Evolutionary conservation across 2,888 invertebrate species (phyloP), one percentile per base, ranked within the genome.

Genomic region (Leistus spinibarbis): DNA sequence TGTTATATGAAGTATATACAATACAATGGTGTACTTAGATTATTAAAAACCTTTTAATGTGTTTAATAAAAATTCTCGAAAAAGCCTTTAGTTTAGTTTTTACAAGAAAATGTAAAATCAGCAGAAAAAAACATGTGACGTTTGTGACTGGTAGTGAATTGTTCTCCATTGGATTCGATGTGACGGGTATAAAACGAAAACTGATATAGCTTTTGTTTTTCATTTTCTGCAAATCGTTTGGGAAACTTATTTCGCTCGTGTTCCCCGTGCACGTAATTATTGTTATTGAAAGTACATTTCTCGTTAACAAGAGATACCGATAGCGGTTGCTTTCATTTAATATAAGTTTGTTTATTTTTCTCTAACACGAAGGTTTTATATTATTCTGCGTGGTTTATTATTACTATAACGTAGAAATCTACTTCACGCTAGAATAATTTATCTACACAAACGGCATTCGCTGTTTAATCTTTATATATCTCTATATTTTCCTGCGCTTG

Each of bases 181-280:
- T 72, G 72, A 72, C 65, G 72, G 72, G 66, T 72, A 72, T 72
- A 56, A 66, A 72, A 72, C 57, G 72, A 72, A 72, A 72, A 72
- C 66, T 65, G 72, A 72, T 54, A 72, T 56, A 23, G 40, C 5
- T 40, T 40, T 24, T 24, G 3, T 24, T 24, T 40, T 40, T 10
- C 13, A 10, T 40, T 40, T 40, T 40, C 40, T 13, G 3, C 7
- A 10, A 40, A 40, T 2, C 13, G 40, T 7, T 40, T 13, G 40
- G 1, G 40, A 40, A 40, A 40, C 40, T 40, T 40, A 40, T 40
- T 40, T 40, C 40, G 7, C 13, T 40, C 40, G n/a, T n/a, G n/a
- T n/a, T n/a, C n/a, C n/a, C n/a, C n/a, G n/a, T n/a, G n/a, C n/a
- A n/a, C n/a, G 40, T 40, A 40, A 40, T 40, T 40, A 40, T 40